Percentiles rank a stretch among this genome's conserved stretches.
phyloP scores from a whole-genome alignment of 2,888 invertebrate species.

The Mesopsocus fuscifrons region DNA sequence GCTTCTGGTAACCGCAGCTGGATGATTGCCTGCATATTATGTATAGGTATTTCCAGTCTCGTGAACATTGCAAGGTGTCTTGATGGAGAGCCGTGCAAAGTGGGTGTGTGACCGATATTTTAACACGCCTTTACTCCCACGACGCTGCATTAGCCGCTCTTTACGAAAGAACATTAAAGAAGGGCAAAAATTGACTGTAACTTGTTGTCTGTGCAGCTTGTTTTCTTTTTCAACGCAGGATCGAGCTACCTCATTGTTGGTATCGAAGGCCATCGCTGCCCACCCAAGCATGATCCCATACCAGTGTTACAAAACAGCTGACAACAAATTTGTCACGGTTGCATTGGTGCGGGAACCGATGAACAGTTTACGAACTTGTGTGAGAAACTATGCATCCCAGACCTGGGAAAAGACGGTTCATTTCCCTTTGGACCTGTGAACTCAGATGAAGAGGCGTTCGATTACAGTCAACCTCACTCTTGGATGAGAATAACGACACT shows the following conservation, averaged over 20 bases:
- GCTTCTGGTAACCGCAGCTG: conserved; percentile 54
- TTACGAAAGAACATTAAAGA: conserved; percentile 45
- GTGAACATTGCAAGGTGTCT: conserved; percentile 74
- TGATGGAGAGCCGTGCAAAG: conserved; percentile 70
- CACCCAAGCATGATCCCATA: conserved; percentile 92
- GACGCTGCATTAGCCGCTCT: conserved; percentile 88
- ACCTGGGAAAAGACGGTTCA: conserved; percentile 41
- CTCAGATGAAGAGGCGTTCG: conserved; percentile 58
- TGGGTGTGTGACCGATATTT: conserved; percentile 82
- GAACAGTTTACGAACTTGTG: conserved; percentile 59
- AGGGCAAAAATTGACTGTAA: conserved; percentile 91
- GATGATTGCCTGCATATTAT: conserved; percentile 86
- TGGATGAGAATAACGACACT: no score
- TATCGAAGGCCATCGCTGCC: conserved; percentile 37
- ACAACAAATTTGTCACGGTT: conserved; percentile 58
- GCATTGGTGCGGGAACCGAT: conserved; percentile 79
- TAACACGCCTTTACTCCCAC: conserved; percentile 86
- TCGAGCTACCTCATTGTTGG: conserved; percentile 79
- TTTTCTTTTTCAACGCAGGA: conserved; percentile 73
- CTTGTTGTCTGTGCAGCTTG: conserved; percentile 80
- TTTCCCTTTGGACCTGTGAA: conserved; percentile 88
- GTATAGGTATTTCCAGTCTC: conserved; percentile 79
- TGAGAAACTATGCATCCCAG: conserved; percentile 34
- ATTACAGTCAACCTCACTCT: conserved; percentile 84
- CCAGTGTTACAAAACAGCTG: conserved; percentile 65